Evolutionary conservation across 2,797 vertebrate species (phyloP).

Genomic region (Chiroxiphia lanceolata): DNA sequence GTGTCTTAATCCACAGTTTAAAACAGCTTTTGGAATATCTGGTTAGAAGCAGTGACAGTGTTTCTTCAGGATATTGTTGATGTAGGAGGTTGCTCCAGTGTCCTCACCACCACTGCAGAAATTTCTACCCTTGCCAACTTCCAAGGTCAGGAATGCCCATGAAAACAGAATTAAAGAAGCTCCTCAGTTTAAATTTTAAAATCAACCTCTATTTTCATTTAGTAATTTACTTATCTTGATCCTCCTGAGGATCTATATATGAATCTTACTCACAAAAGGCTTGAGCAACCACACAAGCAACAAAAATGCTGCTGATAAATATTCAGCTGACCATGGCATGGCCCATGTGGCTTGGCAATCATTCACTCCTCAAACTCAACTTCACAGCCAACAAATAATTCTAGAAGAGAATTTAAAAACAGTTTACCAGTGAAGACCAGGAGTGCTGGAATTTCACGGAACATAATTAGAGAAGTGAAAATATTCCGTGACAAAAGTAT

Average conservation of each 20-base stretch:
- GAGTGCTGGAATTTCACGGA: neutral
- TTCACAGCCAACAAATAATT: neutral
- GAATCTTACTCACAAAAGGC: neutral
- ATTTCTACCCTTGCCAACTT: neutral
- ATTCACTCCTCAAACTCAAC: neutral
- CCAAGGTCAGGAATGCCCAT: neutral
- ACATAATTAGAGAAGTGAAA: neutral
- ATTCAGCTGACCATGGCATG: neutral
- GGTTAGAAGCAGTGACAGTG: neutral
- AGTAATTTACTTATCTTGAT: neutral
- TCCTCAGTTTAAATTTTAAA: neutral
- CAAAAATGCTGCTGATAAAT: neutral
- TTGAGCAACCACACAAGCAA: neutral
- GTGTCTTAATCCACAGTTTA: neutral
- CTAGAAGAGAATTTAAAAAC: neutral
- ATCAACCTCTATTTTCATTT: neutral
- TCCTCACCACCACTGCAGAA: neutral
- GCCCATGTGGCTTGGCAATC: neutral
- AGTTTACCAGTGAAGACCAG: fast-evolving
- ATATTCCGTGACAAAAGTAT: neutral
- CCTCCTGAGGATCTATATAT: neutral
- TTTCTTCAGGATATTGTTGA: neutral
- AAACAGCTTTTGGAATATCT: neutral
- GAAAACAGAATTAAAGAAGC: neutral
- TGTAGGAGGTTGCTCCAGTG: neutral